A percentile compares a stretch with the other conserved stretches of the same genome.
Evolutionary conservation across 2,888 invertebrate genomes (phyloP).

Genomic region (Cancer borealis): DNA sequence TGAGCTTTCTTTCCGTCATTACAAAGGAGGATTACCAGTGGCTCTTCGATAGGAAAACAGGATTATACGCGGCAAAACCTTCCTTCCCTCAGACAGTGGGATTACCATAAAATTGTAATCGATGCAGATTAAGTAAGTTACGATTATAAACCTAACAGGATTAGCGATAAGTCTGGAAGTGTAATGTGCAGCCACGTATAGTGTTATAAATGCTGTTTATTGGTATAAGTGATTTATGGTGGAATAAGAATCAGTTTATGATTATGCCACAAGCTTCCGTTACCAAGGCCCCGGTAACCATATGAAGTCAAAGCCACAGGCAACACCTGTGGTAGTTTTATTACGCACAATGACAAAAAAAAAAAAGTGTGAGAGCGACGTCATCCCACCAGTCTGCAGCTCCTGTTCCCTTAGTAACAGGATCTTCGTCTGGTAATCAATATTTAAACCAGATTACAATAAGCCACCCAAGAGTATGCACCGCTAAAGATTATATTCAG

Average conservation of each 20-base stretch:
- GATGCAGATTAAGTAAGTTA: background rate
- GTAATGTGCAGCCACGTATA: background rate
- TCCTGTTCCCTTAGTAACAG: background rate
- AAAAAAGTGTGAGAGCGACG: background rate
- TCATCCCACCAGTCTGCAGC: background rate
- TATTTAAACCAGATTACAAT: constrained; percentile 3
- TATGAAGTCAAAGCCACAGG: background rate
- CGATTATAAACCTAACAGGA: constrained; percentile 31
- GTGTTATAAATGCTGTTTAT: constrained; percentile 4
- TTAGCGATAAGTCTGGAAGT: background rate
- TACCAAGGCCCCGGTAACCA: background rate
- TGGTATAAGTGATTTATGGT: background rate
- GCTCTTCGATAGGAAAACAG: constrained; percentile 35
- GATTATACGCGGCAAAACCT: constrained; percentile 2
- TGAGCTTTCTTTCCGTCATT: constrained; percentile 41
- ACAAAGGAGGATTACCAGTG: constrained; percentile 37
- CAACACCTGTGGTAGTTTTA: background rate
- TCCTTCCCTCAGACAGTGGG: constrained; percentile 31
- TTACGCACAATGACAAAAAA: background rate
- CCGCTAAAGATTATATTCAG: background rate
- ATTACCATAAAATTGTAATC: constrained; percentile 36
- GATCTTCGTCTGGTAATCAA: background rate
- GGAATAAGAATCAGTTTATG: background rate
- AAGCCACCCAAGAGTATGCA: background rate
- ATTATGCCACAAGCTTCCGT: background rate